These are phyloP conservation scores for Pterocles orientalis DNA, from an alignment of 2,113 vertebrate species.

Conservation along the genomic window DNA sequence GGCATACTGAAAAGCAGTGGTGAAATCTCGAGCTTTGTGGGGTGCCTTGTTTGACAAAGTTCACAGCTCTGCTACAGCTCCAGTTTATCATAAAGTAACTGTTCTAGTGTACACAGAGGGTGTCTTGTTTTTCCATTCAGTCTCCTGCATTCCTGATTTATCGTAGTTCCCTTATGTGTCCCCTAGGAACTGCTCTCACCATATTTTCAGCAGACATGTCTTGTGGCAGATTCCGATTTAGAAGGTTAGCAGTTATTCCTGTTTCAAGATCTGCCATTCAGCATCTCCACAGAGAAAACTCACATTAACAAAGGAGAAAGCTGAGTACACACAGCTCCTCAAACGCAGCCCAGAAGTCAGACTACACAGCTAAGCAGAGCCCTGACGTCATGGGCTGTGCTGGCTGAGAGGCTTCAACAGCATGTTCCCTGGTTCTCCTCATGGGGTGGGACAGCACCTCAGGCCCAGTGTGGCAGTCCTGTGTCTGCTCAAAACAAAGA, in stretches of 20 bases:
- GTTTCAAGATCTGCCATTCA: not conserved
- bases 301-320: not conserved
- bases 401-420: not conserved
- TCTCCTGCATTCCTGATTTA: not conserved
- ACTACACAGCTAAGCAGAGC: not conserved
- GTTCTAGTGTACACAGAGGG: not conserved
- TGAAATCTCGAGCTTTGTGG: accelerated
- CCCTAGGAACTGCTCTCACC: not conserved
- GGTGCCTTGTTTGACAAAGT: not conserved
- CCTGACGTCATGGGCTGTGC: not conserved
- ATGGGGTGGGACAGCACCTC: not conserved
- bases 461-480: not conserved
- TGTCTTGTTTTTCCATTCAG: not conserved
- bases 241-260: not conserved
- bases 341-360: not conserved
- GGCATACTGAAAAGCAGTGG: not conserved
- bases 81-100: not conserved
- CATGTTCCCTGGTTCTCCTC: not conserved
- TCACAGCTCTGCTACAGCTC: not conserved
- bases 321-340: not conserved
- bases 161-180: not conserved
- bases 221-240: not conserved
- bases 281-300: not conserved
- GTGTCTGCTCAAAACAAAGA: not conserved
- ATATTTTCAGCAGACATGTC: not conserved